Evolutionary conservation across 2,888 invertebrate species (phyloP).

Genomic region (Troides helena): DNA sequence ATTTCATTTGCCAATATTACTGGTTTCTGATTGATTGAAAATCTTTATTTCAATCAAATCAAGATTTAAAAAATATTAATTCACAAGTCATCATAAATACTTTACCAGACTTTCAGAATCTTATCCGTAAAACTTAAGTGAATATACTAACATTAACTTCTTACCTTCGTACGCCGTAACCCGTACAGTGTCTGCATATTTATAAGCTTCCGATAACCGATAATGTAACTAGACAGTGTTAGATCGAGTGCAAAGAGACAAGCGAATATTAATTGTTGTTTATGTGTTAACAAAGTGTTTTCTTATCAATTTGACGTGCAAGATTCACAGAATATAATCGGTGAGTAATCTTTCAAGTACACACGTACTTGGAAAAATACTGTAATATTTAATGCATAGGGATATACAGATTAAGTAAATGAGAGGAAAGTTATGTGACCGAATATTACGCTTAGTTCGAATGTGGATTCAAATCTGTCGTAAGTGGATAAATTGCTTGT

Average conservation of each 20-base stretch:
- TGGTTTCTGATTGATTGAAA: too few relatives aligned
- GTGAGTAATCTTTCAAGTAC: too few relatives aligned
- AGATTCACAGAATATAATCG: too few relatives aligned
- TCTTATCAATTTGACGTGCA: not conserved
- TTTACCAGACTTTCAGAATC: too few relatives aligned
- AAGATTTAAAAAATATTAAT: too few relatives aligned
- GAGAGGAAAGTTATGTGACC: not conserved
- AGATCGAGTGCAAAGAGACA: slow-evolving; percentile 8
- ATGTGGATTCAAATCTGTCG: not conserved
- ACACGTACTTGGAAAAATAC: too few relatives aligned
- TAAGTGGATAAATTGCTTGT: not conserved
- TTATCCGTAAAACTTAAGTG: too few relatives aligned
- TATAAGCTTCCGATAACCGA: slow-evolving; percentile 6
- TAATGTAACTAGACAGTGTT: slow-evolving; percentile 12
- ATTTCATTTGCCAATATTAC: too few relatives aligned
- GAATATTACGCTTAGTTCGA: not conserved
- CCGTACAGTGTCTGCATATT: slow-evolving; percentile 8
- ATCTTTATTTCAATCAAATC: too few relatives aligned
- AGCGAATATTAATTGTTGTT: slow-evolving; percentile 2
- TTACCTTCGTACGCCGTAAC: slow-evolving; percentile 1
- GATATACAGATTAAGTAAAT: not conserved
- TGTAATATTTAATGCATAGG: too few relatives aligned
- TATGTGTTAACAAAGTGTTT: not conserved
- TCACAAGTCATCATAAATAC: too few relatives aligned
- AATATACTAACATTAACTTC: not conserved